Conservation (phyloP, 2,797 vertebrate genomes). For the Botia almorhae region DNA sequence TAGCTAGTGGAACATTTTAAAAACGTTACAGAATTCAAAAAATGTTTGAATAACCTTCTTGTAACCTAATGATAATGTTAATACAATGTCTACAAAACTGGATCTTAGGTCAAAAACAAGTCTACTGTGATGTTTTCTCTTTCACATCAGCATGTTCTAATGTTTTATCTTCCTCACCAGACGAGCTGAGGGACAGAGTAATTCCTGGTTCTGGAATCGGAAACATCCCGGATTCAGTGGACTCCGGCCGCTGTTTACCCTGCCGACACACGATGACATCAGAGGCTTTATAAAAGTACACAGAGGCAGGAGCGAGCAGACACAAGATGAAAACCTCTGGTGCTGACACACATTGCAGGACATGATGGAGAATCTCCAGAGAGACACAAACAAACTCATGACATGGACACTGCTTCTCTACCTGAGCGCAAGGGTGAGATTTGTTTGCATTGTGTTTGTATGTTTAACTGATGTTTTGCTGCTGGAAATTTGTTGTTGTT, state of each 20-base stretch:
- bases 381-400: constrained; percentile 49
- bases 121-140: constrained; percentile 13
- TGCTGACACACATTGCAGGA: constrained; percentile 30
- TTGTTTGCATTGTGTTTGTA: no score
- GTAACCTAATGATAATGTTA: no score
- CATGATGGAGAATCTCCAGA: constrained; percentile 52
- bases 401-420: constrained; percentile 46
- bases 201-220: constrained; percentile 77
- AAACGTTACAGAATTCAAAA: no score
- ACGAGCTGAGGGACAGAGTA: constrained; percentile 46
- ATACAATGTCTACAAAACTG: no score
- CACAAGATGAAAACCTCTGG: constrained; percentile 57
- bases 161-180: constrained; percentile 30
- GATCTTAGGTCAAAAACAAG: constrained; percentile 15
- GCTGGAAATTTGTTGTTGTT: no score
- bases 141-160: constrained; percentile 40
- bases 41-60: no score
- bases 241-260: constrained; percentile 80
- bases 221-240: constrained; percentile 80
- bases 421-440: constrained; percentile 52
- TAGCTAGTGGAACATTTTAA: no score
- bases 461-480: no score
- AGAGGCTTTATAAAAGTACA: constrained; percentile 81
- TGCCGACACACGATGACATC: constrained; percentile 80
- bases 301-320: constrained; percentile 70